Evolutionary conservation across 2,113 vertebrate species (phyloP).

Genomic region (Gasterosteus aculeatus): DNA sequence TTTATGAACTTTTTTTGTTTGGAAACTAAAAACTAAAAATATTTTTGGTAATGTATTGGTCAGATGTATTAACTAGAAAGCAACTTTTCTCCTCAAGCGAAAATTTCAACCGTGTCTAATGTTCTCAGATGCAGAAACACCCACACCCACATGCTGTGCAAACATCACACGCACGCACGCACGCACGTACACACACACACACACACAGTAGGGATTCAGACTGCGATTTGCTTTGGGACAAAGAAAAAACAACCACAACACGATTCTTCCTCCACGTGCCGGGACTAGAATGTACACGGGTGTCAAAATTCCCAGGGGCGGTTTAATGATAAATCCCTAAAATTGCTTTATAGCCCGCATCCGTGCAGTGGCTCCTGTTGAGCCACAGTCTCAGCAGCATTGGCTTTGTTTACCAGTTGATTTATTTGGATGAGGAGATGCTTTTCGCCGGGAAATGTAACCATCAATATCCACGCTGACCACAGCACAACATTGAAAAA

Average conservation of each 20-base stretch:
- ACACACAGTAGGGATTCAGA: constrained; percentile 8
- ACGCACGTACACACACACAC: background rate
- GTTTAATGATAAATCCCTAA: constrained; percentile 45
- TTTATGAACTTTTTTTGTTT: background rate
- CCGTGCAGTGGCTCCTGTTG: constrained; percentile 23
- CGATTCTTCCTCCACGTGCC: constrained; percentile 23
- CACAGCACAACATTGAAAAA: background rate
- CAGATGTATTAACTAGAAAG: background rate
- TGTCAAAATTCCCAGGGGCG: constrained; percentile 26
- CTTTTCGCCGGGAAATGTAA: constrained; percentile 8
- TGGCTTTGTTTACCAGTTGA: constrained; percentile 39
- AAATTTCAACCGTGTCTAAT: constrained; percentile 15
- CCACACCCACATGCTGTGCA: constrained; percentile 1
- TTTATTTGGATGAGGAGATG: constrained; percentile 22
- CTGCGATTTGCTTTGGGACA: constrained; percentile 30
- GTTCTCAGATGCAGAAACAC: background rate
- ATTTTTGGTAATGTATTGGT: no score
- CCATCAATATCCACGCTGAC: constrained; percentile 24
- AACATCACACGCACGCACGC: constrained; percentile 5
- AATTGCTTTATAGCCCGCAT: constrained; percentile 24
- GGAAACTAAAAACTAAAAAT: background rate
- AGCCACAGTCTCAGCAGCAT: constrained; percentile 22
- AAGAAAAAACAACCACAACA: constrained; percentile 43
- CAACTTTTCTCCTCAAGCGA: background rate
- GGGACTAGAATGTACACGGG: constrained; percentile 27